Percentiles rank a stretch among this genome's conserved stretches.
phyloP scores from a whole-genome alignment of 1,140 invertebrate species.

The Heliconius nattereri region DNA sequence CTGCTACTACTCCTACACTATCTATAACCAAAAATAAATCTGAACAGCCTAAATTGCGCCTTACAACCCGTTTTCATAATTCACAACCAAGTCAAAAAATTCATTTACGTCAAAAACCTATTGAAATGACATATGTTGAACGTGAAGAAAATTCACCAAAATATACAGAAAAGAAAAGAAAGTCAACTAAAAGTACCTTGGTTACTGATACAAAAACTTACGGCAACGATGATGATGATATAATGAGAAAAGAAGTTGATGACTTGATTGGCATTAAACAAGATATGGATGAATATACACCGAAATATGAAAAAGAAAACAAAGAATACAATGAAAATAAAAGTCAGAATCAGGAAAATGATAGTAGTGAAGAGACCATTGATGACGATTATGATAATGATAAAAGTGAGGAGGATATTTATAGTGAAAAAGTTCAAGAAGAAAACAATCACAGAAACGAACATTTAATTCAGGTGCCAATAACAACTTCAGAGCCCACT shows the following conservation, averaged over 20 bases:
- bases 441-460: neutral
- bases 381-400: constrained; percentile 38
- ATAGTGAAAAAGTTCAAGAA: constrained; percentile 18
- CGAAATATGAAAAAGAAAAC: constrained; percentile 64
- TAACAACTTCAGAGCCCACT: constrained; percentile 60
- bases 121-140: constrained; percentile 5
- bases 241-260: constrained; percentile 67
- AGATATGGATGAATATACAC: constrained; percentile 68
- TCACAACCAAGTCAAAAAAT: constrained; percentile 38
- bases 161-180: constrained; percentile 71
- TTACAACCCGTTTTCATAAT: constrained; percentile 58
- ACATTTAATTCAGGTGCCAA: neutral
- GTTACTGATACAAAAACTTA: constrained; percentile 72
- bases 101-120: neutral
- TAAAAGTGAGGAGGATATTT: constrained; percentile 25
- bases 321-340: constrained; percentile 30
- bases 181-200: constrained; percentile 64
- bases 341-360: constrained; percentile 37
- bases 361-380: constrained; percentile 29
- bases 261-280: constrained; percentile 66
- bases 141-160: constrained; percentile 48
- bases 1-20: constrained; percentile 36
- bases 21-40: constrained; percentile 39
- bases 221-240: constrained; percentile 66
- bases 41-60: constrained; percentile 46